Evolutionary conservation across 1,140 invertebrate genomes (phyloP), one percentile per base, ranked within the genome.

Genomic region (Sitobion miscanthi): DNA sequence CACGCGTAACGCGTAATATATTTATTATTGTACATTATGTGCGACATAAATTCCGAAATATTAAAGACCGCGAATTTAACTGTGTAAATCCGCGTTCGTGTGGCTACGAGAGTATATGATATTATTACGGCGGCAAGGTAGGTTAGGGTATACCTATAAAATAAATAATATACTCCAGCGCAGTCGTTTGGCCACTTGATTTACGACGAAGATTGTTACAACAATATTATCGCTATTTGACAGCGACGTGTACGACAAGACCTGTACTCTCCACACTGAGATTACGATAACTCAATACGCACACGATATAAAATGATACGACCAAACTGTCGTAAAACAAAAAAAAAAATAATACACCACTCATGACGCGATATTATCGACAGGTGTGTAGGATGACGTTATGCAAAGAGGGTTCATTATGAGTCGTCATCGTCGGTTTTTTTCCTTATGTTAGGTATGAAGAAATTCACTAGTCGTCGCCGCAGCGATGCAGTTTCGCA

Each of bases 11-110:
- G 83, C 82, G 83, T 42, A 85, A 25, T 45, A 82, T 82, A 82
- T 82, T 82, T 82, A 82, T 82, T 82, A 17, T 82, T 82, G 17
- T 82, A 82, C n/a, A 82, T 82, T 82, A 82, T 25, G 42, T 14
- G 42, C 38, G 85, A 86, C 42, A 42, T 86, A 47, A 47, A 86
- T 86, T 42, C 85, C 85, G 25, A 88, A 88, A 88, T 88, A 52
- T 35, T 49, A 35, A 88, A 52, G 1, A n/a, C 86, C 17, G 49
- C 86, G 17, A 88, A 45, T n/a, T 88, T 8, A n/a, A 20, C 20
- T n/a, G 47, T 14, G 25, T 85, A 45, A 85, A 45, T 85, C 83
- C 42, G 8, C 21, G 83, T 85, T 77, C 30, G 11, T 77, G n/a
- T 17, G n/a, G 7, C 38, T 14, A 85, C 38, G 23, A 85, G 42